A percentile compares a stretch with the other conserved stretches of the same genome.
Conservation (phyloP, 2,888 invertebrate species). For the Melanophora roralis region DNA sequence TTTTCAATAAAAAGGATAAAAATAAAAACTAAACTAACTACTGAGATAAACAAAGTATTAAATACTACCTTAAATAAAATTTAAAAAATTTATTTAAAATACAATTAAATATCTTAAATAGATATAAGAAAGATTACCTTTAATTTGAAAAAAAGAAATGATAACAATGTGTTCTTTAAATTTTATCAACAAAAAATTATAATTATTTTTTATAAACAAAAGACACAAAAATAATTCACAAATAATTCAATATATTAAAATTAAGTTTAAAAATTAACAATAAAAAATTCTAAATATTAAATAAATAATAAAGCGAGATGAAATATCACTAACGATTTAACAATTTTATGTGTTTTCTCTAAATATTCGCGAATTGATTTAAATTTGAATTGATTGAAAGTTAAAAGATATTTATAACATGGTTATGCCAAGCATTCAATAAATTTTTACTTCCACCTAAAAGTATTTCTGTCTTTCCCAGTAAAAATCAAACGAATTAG, state of each 20-base stretch:
- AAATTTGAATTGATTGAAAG: too few species aligned
- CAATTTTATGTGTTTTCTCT: too few species aligned
- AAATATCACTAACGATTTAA: too few species aligned
- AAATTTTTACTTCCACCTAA: too few species aligned
- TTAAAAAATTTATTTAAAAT: background rate
- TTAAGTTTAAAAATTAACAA: too few species aligned
- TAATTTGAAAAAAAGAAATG: slow-evolving; percentile 3
- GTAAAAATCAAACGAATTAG: too few species aligned
- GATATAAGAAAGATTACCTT: background rate
- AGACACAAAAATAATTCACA: background rate
- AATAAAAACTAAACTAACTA: background rate
- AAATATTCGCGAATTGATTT: too few species aligned
- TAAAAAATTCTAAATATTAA: background rate
- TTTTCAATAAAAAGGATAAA: background rate
- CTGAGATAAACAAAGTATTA: slow-evolving; percentile 53
- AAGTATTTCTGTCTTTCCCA: too few species aligned
- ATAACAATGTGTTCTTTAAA: slow-evolving; percentile 27
- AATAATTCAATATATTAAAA: background rate
- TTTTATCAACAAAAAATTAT: background rate
- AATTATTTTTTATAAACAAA: background rate
- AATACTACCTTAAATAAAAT: slow-evolving; percentile 50
- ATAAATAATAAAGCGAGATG: background rate
- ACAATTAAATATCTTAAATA: background rate
- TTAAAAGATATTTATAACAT: too few species aligned
- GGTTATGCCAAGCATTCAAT: too few species aligned